These are phyloP conservation scores for Stegana nigrithorax DNA, from an alignment of 2,888 invertebrate species.

Conservation along the genomic window DNA sequence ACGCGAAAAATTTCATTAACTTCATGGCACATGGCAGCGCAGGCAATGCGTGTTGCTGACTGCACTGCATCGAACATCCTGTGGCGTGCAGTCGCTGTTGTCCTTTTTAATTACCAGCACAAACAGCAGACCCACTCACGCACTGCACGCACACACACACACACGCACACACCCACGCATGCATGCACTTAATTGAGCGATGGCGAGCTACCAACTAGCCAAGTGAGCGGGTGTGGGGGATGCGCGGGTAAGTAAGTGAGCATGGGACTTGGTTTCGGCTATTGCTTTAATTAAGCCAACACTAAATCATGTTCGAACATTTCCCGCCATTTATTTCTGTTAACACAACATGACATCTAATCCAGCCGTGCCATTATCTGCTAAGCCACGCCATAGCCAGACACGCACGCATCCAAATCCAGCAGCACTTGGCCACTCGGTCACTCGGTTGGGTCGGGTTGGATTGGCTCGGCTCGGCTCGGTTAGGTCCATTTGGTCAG, in stretches of 20 bases:
- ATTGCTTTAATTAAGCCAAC: conserved; percentile 9
- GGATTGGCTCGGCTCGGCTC: background rate
- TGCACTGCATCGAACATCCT: background rate
- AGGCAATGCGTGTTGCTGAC: too few species aligned
- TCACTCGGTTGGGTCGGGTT: background rate
- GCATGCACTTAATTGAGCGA: background rate
- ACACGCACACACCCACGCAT: background rate
- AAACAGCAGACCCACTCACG: too few species aligned
- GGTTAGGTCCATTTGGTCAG: background rate
- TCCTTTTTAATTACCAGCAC: conserved; percentile 17
- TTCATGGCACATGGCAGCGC: background rate
- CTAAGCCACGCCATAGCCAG: too few species aligned
- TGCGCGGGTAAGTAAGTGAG: too few species aligned
- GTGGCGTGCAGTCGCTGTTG: conserved; percentile 4
- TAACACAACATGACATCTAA: conserved; percentile 42
- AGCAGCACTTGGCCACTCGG: too few species aligned
- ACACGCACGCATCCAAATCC: background rate
- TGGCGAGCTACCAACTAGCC: too few species aligned
- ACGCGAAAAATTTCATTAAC: conserved; percentile 15
- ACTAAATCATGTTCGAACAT: conserved; percentile 48
- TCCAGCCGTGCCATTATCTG: conserved; percentile 21
- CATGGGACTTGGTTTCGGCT: too few species aligned
- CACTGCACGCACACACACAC: background rate
- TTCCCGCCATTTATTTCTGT: conserved; percentile 46
- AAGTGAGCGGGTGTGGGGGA: too few species aligned